These are phyloP conservation scores for Drosophila kepulauana DNA, from an alignment of 1,140 invertebrate species.

Conservation along the genomic window DNA sequence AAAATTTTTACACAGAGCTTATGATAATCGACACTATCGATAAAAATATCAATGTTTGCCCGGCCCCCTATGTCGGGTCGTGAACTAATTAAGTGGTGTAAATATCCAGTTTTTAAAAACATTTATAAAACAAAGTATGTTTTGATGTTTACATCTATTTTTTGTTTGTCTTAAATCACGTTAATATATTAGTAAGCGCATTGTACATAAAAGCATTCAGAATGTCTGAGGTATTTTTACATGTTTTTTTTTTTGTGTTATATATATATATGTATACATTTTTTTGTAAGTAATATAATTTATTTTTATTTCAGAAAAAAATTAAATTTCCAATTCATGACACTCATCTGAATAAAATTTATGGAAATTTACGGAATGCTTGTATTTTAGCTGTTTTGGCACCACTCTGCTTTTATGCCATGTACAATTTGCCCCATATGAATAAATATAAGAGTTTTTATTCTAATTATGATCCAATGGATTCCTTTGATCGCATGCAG, in stretches of 20 bases:
- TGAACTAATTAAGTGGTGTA: too few species aligned
- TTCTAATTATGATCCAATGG: constrained; percentile 54
- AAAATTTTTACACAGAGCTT: too few species aligned
- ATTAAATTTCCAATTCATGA: constrained; percentile 66
- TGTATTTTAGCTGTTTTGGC: constrained; percentile 15
- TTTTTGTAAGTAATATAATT: background rate
- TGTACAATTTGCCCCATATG: constrained; percentile 34
- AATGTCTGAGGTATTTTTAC: constrained; percentile 8
- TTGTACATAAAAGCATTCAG: background rate
- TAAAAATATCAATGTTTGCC: too few species aligned
- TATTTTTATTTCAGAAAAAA: background rate
- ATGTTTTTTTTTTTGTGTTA: too few species aligned
- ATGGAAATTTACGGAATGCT: constrained; percentile 36
- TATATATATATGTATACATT: background rate
- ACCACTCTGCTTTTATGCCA: constrained; percentile 20
- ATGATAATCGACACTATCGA: too few species aligned
- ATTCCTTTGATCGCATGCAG: constrained; percentile 64
- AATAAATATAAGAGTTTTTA: constrained; percentile 51
- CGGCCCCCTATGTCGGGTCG: too few species aligned
- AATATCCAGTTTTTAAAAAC: too few species aligned
- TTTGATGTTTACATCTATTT: too few species aligned
- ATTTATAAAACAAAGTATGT: too few species aligned
- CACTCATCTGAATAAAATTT: constrained; percentile 30
- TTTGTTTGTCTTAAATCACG: too few species aligned
- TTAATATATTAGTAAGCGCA: background rate